Evolutionary conservation across 2,888 invertebrate genomes (phyloP), one percentile per base, ranked within the genome.

Genomic region (Phengaris arion): DNA sequence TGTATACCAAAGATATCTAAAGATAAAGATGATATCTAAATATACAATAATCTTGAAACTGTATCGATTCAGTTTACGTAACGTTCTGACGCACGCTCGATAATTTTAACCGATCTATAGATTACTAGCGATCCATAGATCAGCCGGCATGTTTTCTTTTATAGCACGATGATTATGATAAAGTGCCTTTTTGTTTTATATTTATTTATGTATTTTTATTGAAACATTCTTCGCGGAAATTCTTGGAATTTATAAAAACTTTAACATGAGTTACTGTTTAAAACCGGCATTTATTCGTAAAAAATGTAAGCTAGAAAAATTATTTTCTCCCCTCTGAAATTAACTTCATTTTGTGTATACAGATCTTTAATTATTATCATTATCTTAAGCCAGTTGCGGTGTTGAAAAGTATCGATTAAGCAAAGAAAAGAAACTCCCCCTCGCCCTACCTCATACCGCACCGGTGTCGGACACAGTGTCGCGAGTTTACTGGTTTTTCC

Each of bases 81-180:
- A 64, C 64, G 64, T 35, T 64, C 64, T 64, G 64, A 64, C 64
- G 64, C 64, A 64, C 64, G 35, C 12, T 45, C 64, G 64, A 64
- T 64, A 64, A 59, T 64, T 64, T 64, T 64, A 64, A 64, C 35
- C 64, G 64, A 64, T 45, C 35, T 45, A 64, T 64, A 64, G 64
- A 64, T 64, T 35, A 64, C 7, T 4, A 35, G 64, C 13, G 35
- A 64, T 64, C 64, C 45, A 64, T 64, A 64, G 64, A 64, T 64
- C 64, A 12, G 12, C 13, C 35, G 12, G 13, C 7, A 13, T 64
- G 64, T 45, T 64, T 64, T 64, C 35, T 45, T 64, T 64, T 64
- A 64, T 64, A 64, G 22, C 64, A 64, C 35, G 64, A 64, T 64
- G 64, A 64, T 64, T 45, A 64, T 64, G 64, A 64, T 64, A 64